Evolutionary conservation across 1,140 invertebrate species (phyloP).

Genomic region (Listronotus bonariensis): DNA sequence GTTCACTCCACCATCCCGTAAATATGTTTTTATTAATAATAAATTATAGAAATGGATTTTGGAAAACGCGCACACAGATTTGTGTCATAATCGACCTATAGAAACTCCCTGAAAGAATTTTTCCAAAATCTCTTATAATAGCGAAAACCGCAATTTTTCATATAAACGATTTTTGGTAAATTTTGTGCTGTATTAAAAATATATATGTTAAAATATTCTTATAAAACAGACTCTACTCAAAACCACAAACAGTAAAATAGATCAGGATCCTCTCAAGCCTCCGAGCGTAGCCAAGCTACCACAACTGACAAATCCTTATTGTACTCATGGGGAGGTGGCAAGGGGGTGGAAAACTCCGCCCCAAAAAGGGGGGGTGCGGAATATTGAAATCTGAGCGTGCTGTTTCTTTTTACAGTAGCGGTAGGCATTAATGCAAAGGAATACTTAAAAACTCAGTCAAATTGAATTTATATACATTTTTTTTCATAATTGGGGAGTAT

Average conservation of each 20-base stretch:
- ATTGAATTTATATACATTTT: no score
- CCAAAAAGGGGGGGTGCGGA: constrained; percentile 48
- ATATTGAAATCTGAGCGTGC: constrained; percentile 47
- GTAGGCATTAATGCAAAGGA: background rate
- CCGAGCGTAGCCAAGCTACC: constrained; percentile 26
- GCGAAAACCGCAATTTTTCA: no score
- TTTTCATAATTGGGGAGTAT: no score
- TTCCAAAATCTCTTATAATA: no score
- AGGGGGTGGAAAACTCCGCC: constrained; percentile 47
- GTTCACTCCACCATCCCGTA: no score
- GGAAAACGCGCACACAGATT: no score
- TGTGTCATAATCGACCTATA: no score
- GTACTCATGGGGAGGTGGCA: constrained; percentile 36
- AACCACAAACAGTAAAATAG: constrained; percentile 24
- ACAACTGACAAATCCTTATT: constrained; percentile 54
- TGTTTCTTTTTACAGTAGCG: background rate
- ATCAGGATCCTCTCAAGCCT: constrained; percentile 43
- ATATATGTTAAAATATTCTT: background rate
- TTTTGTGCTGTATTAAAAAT: no score
- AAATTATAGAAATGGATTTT: no score
- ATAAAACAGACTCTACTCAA: background rate
- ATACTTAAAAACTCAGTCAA: no score
- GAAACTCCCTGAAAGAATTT: no score
- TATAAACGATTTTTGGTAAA: background rate
- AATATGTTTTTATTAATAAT: no score